Evolutionary conservation across 2,113 vertebrate genomes (phyloP).

Genomic region (Semicossyphus pulcher): DNA sequence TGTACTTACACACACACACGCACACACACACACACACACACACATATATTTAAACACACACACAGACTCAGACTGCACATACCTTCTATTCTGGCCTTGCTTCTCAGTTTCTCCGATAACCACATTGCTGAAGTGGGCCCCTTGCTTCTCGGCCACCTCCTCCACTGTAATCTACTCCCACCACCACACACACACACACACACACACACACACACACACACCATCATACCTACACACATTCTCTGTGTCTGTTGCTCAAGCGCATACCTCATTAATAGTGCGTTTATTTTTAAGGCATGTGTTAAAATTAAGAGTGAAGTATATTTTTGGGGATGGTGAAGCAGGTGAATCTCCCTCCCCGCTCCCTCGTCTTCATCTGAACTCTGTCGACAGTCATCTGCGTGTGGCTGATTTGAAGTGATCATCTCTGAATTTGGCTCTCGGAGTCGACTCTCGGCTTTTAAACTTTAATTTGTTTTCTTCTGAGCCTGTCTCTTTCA

Average conservation of each 20-base stretch:
- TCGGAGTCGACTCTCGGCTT: constrained; percentile 54
- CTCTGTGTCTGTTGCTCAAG: constrained; percentile 11
- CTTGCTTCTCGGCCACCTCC: constrained; percentile 47
- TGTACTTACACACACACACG: constrained; percentile 5
- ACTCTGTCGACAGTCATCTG: constrained; percentile 34
- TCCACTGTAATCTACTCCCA: constrained; percentile 43
- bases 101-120: constrained; percentile 74
- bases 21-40: constrained; percentile 23
- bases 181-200: constrained; percentile 19
- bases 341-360: constrained; percentile 19
- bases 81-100: constrained; percentile 59
- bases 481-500: constrained; percentile 76
- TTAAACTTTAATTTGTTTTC: constrained; percentile 84
- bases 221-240: constrained; percentile 7
- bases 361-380: background rate
- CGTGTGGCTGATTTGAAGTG: constrained; percentile 33
- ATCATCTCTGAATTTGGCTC: constrained; percentile 48
- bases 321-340: background rate
- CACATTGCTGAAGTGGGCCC: constrained; percentile 78
- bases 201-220: background rate
- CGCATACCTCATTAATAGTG: background rate
- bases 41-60: constrained; percentile 28
- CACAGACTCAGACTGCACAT: constrained; percentile 26
- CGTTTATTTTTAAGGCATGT: background rate
- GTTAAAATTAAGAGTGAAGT: background rate